Evolutionary conservation across 2,797 vertebrate genomes (phyloP).

Genomic region (Trematomus bernacchii): DNA sequence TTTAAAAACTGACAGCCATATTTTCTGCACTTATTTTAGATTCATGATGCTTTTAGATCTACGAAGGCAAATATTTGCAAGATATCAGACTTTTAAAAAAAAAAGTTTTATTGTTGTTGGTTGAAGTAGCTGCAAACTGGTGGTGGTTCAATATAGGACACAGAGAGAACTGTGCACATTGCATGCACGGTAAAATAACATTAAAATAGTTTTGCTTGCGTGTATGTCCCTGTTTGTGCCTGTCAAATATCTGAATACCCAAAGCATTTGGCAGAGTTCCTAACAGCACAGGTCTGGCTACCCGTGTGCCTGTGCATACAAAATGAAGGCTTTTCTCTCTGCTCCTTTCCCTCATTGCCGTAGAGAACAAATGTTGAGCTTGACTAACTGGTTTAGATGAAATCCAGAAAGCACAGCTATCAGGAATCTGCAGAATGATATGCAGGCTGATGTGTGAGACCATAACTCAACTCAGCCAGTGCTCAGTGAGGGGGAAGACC

Average conservation of each 20-base stretch:
- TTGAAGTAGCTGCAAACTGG: neutral
- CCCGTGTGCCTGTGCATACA: neutral
- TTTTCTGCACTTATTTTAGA: neutral
- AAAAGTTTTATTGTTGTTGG: neutral
- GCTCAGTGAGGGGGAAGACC: conserved; percentile 16
- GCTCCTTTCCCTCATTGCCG: neutral
- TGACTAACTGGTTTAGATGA: conserved; percentile 34
- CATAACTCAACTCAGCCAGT: conserved; percentile 20
- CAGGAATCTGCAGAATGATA: conserved; percentile 7
- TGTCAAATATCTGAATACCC: neutral
- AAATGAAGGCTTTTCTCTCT: neutral
- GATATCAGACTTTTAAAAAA: neutral
- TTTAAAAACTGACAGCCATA: neutral
- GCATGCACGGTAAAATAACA: neutral
- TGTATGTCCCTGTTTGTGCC: neutral
- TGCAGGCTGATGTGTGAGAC: conserved; percentile 11
- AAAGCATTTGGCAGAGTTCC: neutral
- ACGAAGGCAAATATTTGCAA: neutral
- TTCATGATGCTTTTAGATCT: neutral
- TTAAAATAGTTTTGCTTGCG: neutral
- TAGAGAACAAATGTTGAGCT: neutral
- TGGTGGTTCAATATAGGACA: neutral
- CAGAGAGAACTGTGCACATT: neutral
- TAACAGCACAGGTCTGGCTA: neutral
- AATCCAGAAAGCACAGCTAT: conserved; percentile 22